Evolutionary conservation across 92 coral and sea anemone species (phyloP).

Genomic region (Palythoa grandiflora): DNA sequence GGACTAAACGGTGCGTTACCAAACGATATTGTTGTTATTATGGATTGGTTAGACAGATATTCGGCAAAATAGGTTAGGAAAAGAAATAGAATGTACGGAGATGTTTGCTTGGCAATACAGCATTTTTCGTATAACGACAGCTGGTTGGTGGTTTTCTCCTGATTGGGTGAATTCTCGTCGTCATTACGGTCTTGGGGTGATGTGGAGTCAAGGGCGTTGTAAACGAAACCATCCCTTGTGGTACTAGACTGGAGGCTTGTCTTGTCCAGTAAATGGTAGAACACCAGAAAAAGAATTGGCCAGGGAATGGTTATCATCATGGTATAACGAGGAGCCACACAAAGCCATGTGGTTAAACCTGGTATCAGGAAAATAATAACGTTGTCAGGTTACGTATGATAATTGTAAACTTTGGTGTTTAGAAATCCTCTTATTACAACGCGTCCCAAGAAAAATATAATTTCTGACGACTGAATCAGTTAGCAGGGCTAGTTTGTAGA

Average conservation of each 20-base stretch:
- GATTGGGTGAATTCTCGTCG: background rate
- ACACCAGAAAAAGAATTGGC: constrained; percentile 56
- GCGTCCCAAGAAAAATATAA: too few species aligned
- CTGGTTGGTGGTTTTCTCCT: background rate
- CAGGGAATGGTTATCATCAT: constrained; percentile 58
- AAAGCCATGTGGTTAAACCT: constrained; percentile 66
- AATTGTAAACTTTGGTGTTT: too few species aligned
- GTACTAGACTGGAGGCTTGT: constrained; percentile 15
- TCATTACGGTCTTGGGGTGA: constrained; percentile 13
- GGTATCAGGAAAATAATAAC: too few species aligned
- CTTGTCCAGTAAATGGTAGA: constrained; percentile 58
- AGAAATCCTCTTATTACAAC: too few species aligned
- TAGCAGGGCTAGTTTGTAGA: too few species aligned
- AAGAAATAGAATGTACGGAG: constrained; percentile 76
- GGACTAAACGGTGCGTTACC: constrained; percentile 74
- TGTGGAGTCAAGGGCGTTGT: constrained; percentile 33
- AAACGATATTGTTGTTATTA: constrained; percentile 80
- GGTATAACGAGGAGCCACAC: constrained; percentile 58
- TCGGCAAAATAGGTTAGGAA: constrained; percentile 85
- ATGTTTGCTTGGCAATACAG: constrained; percentile 59
- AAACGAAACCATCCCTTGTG: background rate
- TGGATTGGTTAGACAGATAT: constrained; percentile 86
- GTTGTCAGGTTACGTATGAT: too few species aligned
- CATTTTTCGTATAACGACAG: constrained; percentile 53
- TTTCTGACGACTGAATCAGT: too few species aligned